phyloP scores from a whole-genome alignment of 2,113 vertebrate genomes.

The Chloropsis cyanopogon region DNA sequence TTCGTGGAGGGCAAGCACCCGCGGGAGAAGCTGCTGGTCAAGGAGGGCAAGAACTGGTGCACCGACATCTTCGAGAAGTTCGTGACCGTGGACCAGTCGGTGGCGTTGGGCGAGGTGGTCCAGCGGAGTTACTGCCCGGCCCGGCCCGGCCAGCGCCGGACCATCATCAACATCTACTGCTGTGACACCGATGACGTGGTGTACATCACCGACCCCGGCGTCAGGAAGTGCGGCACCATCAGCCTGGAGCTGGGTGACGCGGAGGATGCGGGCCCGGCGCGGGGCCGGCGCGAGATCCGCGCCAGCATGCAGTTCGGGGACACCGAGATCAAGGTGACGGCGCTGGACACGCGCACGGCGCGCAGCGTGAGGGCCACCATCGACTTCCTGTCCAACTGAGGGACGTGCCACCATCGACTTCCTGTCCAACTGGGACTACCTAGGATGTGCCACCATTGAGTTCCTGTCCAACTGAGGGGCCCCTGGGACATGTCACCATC shows the following conservation, averaged over 20 bases:
- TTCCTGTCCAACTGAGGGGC: not conserved
- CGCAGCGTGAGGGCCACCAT: conserved; percentile 84
- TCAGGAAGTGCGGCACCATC: conserved; percentile 90
- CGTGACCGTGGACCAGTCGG: conserved; percentile 89
- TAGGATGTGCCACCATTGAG: accelerated
- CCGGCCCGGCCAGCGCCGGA: conserved; percentile 84
- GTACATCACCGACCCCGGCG: conserved; percentile 90
- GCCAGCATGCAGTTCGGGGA: conserved; percentile 96
- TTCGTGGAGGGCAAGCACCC: conserved; percentile 91
- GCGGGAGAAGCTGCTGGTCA: conserved; percentile 87
- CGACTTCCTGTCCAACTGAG: conserved; percentile 93
- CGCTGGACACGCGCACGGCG: conserved; percentile 83
- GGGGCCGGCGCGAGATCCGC: conserved; percentile 84
- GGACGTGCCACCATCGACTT: conserved; percentile 85
- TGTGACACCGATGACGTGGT: conserved; percentile 79
- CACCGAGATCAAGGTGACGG: conserved; percentile 93
- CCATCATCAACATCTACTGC: conserved; percentile 97
- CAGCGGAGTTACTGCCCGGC: conserved; percentile 92
- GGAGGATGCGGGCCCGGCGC: not conserved
- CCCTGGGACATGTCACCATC: accelerated
- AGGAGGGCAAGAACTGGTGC: conserved; percentile 94
- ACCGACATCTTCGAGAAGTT: conserved; percentile 95
- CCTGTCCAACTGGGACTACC: conserved; percentile 79
- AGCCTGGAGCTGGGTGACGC: conserved; percentile 80
- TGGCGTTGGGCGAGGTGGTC: conserved; percentile 91